Percentiles rank a stretch among this genome's conserved stretches.
phyloP scores from a whole-genome alignment of 2,888 invertebrate species.

The Tenthredo notha region DNA sequence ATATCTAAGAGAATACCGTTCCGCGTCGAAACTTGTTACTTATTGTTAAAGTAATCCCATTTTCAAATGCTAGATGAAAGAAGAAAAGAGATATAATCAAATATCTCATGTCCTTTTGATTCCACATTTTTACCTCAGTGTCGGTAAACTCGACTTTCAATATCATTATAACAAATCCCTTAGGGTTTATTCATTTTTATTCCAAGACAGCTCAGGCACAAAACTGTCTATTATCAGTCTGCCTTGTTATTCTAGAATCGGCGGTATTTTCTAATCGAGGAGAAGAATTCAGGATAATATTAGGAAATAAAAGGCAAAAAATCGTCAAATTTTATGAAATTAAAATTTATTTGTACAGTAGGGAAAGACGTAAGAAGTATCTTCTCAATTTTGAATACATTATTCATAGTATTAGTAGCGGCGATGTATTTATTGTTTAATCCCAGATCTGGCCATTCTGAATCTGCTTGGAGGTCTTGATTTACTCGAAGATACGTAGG shows the following conservation, averaged over 20 bases:
- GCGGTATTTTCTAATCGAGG: not conserved
- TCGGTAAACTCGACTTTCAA: not conserved
- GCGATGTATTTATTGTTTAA: not conserved
- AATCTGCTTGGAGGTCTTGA: constrained; percentile 69
- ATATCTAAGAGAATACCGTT: not conserved
- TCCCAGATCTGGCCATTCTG: constrained; percentile 66
- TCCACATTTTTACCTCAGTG: not conserved
- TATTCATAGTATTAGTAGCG: not conserved
- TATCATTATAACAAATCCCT: not conserved
- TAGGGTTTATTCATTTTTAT: not conserved
- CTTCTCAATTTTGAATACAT: not conserved
- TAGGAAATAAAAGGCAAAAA: not conserved
- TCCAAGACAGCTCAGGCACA: not conserved
- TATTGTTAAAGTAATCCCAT: not conserved
- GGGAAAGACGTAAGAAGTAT: not conserved
- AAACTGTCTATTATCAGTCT: not conserved
- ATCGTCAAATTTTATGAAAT: not conserved
- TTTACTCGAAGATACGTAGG: constrained; percentile 51
- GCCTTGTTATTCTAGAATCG: not conserved
- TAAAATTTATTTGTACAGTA: constrained; percentile 37
- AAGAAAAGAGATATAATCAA: not conserved
- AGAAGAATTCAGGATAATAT: not conserved
- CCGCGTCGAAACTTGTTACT: not conserved
- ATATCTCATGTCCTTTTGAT: not conserved
- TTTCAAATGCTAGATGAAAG: not conserved